Evolutionary conservation across 2,797 vertebrate species (phyloP).

Genomic region (Gymnothorax reevesii): DNA sequence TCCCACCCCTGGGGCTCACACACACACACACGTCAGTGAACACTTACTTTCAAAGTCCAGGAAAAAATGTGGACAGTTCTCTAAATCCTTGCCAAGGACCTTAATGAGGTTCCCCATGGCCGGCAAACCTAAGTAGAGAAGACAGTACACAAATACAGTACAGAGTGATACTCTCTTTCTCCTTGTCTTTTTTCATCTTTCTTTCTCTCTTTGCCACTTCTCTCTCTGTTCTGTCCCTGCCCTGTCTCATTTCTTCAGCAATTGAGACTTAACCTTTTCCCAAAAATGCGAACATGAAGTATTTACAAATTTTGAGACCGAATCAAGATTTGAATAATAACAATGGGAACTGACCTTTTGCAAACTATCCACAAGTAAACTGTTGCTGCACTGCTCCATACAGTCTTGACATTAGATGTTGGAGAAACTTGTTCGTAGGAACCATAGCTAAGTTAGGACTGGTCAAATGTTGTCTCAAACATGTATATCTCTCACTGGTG

Average conservation of each 20-base stretch:
- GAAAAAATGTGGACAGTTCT: slow-evolving; percentile 98
- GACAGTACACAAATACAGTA: slow-evolving; percentile 79
- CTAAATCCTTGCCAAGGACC: slow-evolving; percentile 98
- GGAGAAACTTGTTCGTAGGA: too few relatives aligned
- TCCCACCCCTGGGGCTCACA: slow-evolving; percentile 53
- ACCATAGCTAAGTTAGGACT: too few relatives aligned
- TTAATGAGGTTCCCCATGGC: slow-evolving; percentile 98
- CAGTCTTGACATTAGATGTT: too few relatives aligned
- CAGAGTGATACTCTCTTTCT: slow-evolving; percentile 43
- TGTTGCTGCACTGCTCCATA: too few relatives aligned
- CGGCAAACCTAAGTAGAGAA: slow-evolving; percentile 85
- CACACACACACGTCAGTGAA: slow-evolving; percentile 56
- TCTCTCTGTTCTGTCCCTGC: slow-evolving; percentile 17
- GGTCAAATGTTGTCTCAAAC: too few relatives aligned
- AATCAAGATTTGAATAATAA: background rate
- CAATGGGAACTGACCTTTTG: background rate
- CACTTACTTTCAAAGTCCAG: slow-evolving; percentile 99
- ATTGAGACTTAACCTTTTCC: background rate
- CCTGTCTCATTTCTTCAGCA: background rate
- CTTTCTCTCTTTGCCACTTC: background rate
- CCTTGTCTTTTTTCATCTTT: slow-evolving; percentile 20
- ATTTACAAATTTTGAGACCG: background rate
- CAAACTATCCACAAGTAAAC: background rate
- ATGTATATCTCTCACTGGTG: too few relatives aligned
- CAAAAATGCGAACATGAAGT: background rate